A percentile compares a stretch with the other conserved stretches of the same genome.
phyloP scores from a whole-genome alignment of 2,888 invertebrate species.

The Lysandra bellargus region DNA sequence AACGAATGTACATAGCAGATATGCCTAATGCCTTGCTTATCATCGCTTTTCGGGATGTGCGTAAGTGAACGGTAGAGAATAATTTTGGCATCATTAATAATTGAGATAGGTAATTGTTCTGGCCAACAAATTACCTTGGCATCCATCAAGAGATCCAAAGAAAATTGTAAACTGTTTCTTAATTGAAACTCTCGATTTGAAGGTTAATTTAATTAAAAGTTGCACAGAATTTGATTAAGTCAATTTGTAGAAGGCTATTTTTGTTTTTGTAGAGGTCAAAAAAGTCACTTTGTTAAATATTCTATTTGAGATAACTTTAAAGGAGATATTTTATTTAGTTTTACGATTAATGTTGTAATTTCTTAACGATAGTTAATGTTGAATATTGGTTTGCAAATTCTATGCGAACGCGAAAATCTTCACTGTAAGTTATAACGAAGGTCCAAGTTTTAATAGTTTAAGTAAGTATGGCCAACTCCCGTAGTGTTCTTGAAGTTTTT shows the following conservation, averaged over 20 bases:
- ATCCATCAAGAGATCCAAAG: neutral
- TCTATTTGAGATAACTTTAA: neutral
- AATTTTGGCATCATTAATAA: no score
- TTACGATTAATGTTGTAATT: neutral
- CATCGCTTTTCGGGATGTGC: no score
- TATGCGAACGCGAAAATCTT: neutral
- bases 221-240: slow-evolving; percentile 34
- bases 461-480: no score
- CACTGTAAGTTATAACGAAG: neutral
- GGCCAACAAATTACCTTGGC: neutral
- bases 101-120: no score
- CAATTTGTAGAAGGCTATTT: slow-evolving; percentile 26
- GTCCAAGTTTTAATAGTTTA: neutral
- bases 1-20: neutral
- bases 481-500: neutral
- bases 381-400: neutral
- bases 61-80: no score
- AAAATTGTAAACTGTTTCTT: neutral
- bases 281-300: neutral
- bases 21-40: no score
- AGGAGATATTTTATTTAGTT: neutral
- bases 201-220: neutral
- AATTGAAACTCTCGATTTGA: slow-evolving; percentile 3
- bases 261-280: neutral
- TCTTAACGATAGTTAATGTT: neutral